Evolutionary conservation across 1,140 invertebrate genomes (phyloP), one percentile per base, ranked within the genome.

Genomic region (Caligus rogercresseyi): DNA sequence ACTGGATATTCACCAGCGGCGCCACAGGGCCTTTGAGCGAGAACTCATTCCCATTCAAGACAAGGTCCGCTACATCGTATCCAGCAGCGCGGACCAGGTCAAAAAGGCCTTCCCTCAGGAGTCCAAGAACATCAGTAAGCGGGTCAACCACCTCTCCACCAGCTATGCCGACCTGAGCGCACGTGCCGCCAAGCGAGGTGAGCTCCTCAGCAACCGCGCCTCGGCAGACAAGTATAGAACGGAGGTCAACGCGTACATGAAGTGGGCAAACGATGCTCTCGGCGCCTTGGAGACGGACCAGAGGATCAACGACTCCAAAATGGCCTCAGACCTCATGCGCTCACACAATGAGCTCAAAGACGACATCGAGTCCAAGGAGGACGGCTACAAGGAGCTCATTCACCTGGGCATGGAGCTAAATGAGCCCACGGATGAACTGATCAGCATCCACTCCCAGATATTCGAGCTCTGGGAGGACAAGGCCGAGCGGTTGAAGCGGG

Each of bases 41-140:
- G 90, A 94, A 74, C 73, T 94, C 24, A 83, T 87, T 4, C 89
- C 90, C 0, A 80, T 94, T 1, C 81, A 89, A 72, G 89, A 95
- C 67, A 92, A 90, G 74, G 86, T 90, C n/a, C 31, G n/a, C 7
- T 43, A 43, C n/a, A 43, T 43, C n/a, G 31, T 18, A 79, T 81
- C 55, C 31, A 43, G n/a, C n/a, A 43, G 31, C n/a, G 31, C 31
- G 7, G 31, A 43, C 31, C 31, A 43, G n/a, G 31, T 43, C n/a
- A 43, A 43, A 43, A 51, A 62, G 55, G 1, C 4, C 15, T 3
- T 24, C 25, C 52, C n/a, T 59, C 25, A 23, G 13, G 16, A 59
- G 16, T 43, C 31, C 31, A 43, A 43, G n/a, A 43, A 43, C n/a
- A 43, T 43, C 31, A 43, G 31, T 43, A 43, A 43, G n/a, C 7